phyloP scores from a whole-genome alignment of 2,797 vertebrate genomes.

The Eospalax fontanierii region DNA sequence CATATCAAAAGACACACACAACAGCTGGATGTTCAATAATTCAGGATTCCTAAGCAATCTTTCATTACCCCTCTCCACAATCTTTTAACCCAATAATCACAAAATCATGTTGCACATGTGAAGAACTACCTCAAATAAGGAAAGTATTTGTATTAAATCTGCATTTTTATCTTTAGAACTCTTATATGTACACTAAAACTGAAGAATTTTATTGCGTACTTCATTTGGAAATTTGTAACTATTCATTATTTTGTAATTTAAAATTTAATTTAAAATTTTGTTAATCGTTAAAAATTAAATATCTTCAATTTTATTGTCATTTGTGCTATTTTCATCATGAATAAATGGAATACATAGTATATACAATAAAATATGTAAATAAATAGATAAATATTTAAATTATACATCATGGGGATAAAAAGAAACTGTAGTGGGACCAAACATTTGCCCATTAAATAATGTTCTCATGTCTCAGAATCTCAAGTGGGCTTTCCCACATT shows the following conservation, averaged over 20 bases:
- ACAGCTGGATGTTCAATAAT: constrained; percentile 80
- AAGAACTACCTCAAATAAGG: background rate
- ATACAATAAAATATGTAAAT: background rate
- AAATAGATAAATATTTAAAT: background rate
- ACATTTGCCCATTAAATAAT: background rate
- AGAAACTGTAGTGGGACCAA: background rate
- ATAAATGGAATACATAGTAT: background rate
- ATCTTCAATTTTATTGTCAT: background rate
- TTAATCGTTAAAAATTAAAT: background rate
- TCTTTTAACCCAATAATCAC: constrained; percentile 62
- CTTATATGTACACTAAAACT: background rate
- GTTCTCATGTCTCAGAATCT: background rate
- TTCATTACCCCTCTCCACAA: constrained; percentile 55
- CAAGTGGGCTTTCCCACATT: background rate
- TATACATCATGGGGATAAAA: background rate
- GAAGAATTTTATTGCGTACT: background rate
- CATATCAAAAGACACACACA: constrained; percentile 66
- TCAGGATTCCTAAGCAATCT: constrained; percentile 63
- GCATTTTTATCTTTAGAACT: constrained; percentile 11
- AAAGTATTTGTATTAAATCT: background rate
- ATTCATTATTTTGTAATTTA: constrained; percentile 6
- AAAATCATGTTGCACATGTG: background rate
- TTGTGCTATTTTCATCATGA: background rate
- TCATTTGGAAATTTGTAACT: background rate
- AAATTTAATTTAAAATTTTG: background rate